A percentile compares a stretch with the other conserved stretches of the same genome.
These are phyloP conservation scores for Thaleichthys pacificus DNA, from an alignment of 2,797 vertebrate species.

Conservation along the genomic window DNA sequence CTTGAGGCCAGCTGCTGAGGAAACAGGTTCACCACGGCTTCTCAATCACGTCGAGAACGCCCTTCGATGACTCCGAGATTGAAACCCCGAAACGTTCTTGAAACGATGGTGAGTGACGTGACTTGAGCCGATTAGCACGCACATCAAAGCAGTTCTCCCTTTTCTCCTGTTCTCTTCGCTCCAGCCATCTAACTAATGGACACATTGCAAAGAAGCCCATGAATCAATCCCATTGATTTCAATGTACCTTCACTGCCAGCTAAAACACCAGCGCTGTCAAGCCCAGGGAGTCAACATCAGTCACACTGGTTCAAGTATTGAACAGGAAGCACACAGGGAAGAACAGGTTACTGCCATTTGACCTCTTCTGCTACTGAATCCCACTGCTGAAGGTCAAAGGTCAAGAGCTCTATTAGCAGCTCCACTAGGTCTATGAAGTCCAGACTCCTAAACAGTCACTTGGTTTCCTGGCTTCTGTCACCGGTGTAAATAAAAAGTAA, in stretches of 20 bases:
- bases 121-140: no score
- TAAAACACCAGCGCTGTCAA: constrained; percentile 13
- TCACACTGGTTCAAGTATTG: not conserved
- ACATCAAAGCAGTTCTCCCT: not conserved
- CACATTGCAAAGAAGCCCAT: constrained; percentile 31
- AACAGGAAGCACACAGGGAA: not conserved
- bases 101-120: no score
- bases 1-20: constrained; percentile 58
- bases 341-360: constrained; percentile 15
- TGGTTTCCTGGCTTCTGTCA: constrained; percentile 8
- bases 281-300: not conserved
- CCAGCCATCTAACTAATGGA: constrained; percentile 2
- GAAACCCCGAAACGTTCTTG: constrained; percentile 27
- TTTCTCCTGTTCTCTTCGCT: not conserved
- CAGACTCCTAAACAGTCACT: constrained; percentile 4
- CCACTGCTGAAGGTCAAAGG: not conserved
- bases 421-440: constrained; percentile 21
- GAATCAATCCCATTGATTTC: constrained; percentile 42
- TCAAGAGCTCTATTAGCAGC: constrained; percentile 20
- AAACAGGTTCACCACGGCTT: constrained; percentile 62
- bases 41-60: constrained; percentile 37
- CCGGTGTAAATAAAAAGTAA: not conserved
- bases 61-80: constrained; percentile 33
- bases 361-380: not conserved
- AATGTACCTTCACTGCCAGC: constrained; percentile 4